Evolutionary conservation across 2,888 invertebrate species (phyloP).

Genomic region (Macaria notata): DNA sequence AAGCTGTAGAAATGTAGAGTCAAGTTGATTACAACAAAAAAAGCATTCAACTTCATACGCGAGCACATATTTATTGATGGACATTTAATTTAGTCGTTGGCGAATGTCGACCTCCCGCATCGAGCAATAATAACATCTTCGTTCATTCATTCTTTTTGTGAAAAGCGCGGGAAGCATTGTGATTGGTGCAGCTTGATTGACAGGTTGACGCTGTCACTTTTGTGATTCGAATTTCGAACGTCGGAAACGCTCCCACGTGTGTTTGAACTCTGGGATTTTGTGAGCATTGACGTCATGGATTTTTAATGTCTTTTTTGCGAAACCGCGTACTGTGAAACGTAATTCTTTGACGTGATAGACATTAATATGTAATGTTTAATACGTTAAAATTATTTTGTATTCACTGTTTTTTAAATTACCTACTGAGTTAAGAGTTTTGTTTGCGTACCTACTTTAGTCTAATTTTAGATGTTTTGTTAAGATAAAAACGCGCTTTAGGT

Average conservation of each 20-base stretch:
- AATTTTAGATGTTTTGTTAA: too few species aligned
- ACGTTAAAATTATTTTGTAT: not conserved
- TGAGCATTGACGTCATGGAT: conserved; percentile 14
- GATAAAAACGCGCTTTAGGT: too few species aligned
- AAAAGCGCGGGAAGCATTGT: conserved; percentile 47
- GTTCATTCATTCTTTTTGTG: conserved; percentile 47
- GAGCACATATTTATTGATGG: conserved; percentile 26
- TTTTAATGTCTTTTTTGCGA: conserved; percentile 4
- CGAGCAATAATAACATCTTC: conserved; percentile 39
- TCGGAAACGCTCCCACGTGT: conserved; percentile 35
- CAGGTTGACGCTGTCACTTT: conserved; percentile 33
- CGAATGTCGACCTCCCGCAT: conserved; percentile 46
- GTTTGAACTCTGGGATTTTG: conserved; percentile 18
- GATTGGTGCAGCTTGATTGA: conserved; percentile 32
- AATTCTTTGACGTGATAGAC: not conserved
- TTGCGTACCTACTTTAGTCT: too few species aligned
- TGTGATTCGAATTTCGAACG: conserved; percentile 17
- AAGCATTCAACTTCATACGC: conserved; percentile 2
- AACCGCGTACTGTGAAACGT: not conserved
- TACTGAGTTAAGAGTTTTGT: too few species aligned
- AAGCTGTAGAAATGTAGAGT: not conserved
- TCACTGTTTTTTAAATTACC: too few species aligned
- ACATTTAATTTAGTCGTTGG: conserved; percentile 48
- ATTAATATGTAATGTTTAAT: not conserved
- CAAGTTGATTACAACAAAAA: conserved; percentile 8